Base-by-base conservation (phyloP, 1,140 invertebrate species). In the Halesus radiatus region DNA sequence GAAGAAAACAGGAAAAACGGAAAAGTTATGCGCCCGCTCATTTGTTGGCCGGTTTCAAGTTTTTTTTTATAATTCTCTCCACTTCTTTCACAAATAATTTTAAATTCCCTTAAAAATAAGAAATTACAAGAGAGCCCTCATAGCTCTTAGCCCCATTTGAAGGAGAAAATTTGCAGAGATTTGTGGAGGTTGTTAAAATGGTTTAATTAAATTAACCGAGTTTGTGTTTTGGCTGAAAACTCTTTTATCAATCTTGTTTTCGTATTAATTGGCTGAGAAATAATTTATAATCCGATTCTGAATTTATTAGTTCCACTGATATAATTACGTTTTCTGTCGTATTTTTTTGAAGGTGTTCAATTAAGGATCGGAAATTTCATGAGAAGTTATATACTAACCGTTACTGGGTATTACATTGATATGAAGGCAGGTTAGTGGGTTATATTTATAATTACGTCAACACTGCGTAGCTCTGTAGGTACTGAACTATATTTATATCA, bases 41-140 rank as follows among this genome's bases (percentile, higher is more conserved):
- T 80, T 80, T 75, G 79, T 75, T 66, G 78, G 20, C 26, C 29
- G 74, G 75, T 80, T 77, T 15, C 54, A 80, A 77, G 37, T 45
- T 45, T 75, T 80, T 80, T 79, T 75, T 73, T 54, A 73, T 80
- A 60, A 66, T 76, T 76, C 73, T 75, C 72, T 80, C 74, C 74
- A 76, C 75, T 76, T 66, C 32, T 45, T 45, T 45, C 37, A 45
- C 37, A 32, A 37, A 73, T 32, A 56, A 80, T 77, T 72, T 80
- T 72, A 72, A 80, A 80, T 76, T 76, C 62, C 70, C 4, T 37
- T 23, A 75, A 72, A 77, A 72, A 70, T 72, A 26, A 52, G 68
- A 23, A 72, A 72, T 72, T 72, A 72, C 53, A 23, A 54, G 20
- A 72, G 68, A 52, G 45, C 68, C 16, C 68, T 72, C 45, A 23